Percentiles rank a stretch among this genome's conserved stretches.
Conservation (phyloP, 1,140 invertebrate genomes). For the Cherax destructor region DNA sequence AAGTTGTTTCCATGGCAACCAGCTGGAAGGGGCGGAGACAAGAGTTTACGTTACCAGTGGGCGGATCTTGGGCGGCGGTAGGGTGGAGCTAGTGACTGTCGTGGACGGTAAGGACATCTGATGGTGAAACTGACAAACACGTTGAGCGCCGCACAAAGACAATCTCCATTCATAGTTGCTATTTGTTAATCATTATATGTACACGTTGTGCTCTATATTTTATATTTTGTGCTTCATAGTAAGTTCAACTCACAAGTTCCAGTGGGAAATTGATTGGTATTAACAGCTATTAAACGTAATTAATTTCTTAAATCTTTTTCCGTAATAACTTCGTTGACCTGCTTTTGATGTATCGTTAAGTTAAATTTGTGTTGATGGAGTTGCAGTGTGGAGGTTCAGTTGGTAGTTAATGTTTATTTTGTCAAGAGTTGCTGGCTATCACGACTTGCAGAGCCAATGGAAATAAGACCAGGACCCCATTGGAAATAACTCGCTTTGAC, state of each 20-base stretch:
- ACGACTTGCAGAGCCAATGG: no score
- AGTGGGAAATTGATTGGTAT: no score
- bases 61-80: neutral
- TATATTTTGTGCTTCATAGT: neutral
- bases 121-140: neutral
- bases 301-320: no score
- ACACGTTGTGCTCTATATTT: neutral
- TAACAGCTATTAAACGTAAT: no score
- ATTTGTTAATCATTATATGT: neutral
- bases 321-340: no score
- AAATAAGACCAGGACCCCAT: no score
- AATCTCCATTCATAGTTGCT: neutral
- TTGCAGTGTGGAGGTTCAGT: no score
- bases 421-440: no score
- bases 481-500: no score
- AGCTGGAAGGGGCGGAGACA: neutral
- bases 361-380: neutral
- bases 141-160: neutral
- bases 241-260: no score
- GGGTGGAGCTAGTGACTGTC: constrained; percentile 2
- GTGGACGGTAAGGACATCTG: neutral
- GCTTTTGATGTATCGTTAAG: neutral
- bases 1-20: constrained; percentile 30
- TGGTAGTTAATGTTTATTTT: no score
- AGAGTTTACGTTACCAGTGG: neutral